These are phyloP conservation scores for Tolypeutes matacus DNA, from an alignment of 2,797 vertebrate species.

Conservation along the genomic window DNA sequence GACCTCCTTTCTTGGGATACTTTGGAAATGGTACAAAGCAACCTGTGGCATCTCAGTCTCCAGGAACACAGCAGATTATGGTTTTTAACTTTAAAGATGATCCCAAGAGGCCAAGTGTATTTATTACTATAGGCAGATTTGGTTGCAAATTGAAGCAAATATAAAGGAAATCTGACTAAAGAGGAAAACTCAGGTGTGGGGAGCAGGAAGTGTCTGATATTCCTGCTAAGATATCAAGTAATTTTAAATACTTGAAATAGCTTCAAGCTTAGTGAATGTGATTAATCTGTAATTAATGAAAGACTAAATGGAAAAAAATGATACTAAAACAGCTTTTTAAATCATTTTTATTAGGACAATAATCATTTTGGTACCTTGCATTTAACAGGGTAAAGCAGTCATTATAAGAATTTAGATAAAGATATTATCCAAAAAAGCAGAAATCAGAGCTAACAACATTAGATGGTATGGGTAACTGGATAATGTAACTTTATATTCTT, in stretches of 20 bases:
- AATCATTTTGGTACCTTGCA: slow-evolving; percentile 30
- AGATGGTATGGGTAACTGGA: not conserved
- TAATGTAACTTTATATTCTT: not conserved
- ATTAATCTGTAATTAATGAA: slow-evolving; percentile 46
- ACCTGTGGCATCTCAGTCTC: not conserved
- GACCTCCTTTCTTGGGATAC: not conserved
- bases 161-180: not conserved
- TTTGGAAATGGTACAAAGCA: not conserved
- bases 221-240: not conserved
- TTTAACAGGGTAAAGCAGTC: slow-evolving; percentile 33
- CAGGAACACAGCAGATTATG: not conserved
- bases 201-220: not conserved
- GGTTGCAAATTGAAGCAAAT: not conserved
- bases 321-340: slow-evolving; percentile 9
- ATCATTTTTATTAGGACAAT: not conserved
- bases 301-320: slow-evolving; percentile 12
- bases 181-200: not conserved
- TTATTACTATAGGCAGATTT: not conserved
- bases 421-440: not conserved
- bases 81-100: not conserved
- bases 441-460: not conserved
- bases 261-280: not conserved
- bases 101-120: not conserved
- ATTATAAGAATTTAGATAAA: slow-evolving; percentile 28
- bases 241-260: not conserved